These are phyloP conservation scores for Eurypyga helias DNA, from an alignment of 2,113 vertebrate genomes.

Conservation along the genomic window DNA sequence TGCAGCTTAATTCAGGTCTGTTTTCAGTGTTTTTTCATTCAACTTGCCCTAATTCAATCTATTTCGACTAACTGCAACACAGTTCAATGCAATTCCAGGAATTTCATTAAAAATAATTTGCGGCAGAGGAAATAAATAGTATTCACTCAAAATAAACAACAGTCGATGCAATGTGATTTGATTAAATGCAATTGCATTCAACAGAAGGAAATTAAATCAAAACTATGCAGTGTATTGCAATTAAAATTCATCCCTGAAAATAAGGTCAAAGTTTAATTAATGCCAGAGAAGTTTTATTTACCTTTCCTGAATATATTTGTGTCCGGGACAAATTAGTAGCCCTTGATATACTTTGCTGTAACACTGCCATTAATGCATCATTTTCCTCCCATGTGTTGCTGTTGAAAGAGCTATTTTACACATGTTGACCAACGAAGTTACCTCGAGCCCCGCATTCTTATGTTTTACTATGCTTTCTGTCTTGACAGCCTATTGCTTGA, in stretches of 20 bases:
- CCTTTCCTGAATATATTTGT: slow-evolving; percentile 1
- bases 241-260: slow-evolving; percentile 40
- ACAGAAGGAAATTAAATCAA: slow-evolving; percentile 44
- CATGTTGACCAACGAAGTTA: fast-evolving
- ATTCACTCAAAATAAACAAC: background rate
- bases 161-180: slow-evolving; percentile 48
- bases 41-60: slow-evolving; percentile 47
- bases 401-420: background rate
- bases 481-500: background rate
- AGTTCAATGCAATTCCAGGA: slow-evolving; percentile 42
- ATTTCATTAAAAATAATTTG: slow-evolving; percentile 64
- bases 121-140: slow-evolving; percentile 34
- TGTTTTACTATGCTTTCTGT: background rate
- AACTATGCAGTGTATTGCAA: background rate
- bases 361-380: background rate
- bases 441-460: background rate
- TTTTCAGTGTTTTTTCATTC: slow-evolving; percentile 18
- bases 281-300: slow-evolving; percentile 22
- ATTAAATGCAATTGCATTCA: slow-evolving; percentile 30
- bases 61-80: slow-evolving; percentile 15
- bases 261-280: slow-evolving; percentile 36
- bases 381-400: background rate
- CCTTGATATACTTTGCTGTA: background rate
- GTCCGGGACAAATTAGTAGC: background rate
- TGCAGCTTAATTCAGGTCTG: slow-evolving; percentile 9